Evolutionary conservation across 2,888 invertebrate species (phyloP).

Genomic region (Brachyptera risi): DNA sequence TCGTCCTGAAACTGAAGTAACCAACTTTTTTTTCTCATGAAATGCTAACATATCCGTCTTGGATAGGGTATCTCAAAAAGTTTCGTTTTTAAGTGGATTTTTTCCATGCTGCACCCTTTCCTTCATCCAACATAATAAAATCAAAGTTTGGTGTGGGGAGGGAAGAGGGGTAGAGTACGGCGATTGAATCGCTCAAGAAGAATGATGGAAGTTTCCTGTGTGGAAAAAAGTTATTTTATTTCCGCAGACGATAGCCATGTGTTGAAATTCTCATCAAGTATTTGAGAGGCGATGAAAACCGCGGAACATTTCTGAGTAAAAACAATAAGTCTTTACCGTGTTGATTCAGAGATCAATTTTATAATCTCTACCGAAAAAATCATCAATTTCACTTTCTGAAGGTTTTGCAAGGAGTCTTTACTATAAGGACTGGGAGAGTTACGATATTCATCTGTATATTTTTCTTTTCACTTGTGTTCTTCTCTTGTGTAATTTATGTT

Average conservation of each 20-base stretch:
- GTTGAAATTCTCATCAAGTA: not conserved
- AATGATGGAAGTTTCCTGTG: constrained; percentile 4
- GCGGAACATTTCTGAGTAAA: too few relatives aligned
- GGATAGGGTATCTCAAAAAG: constrained; percentile 4
- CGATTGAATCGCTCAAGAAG: constrained; percentile 14
- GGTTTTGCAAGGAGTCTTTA: too few relatives aligned
- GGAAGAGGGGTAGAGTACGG: too few relatives aligned
- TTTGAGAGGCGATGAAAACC: not conserved
- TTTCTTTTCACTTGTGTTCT: too few relatives aligned
- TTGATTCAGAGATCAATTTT: too few relatives aligned
- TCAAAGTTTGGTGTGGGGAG: constrained; percentile 11
- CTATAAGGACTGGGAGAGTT: too few relatives aligned
- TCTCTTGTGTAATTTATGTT: too few relatives aligned
- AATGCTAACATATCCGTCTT: constrained; percentile 11
- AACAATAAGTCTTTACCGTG: too few relatives aligned
- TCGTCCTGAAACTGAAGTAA: constrained; percentile 2
- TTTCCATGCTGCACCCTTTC: too few relatives aligned
- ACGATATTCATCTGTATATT: too few relatives aligned
- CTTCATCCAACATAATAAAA: constrained; percentile 9
- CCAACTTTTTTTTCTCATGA: constrained; percentile 10
- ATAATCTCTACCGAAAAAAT: too few relatives aligned
- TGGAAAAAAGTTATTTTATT: not conserved
- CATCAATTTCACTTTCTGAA: too few relatives aligned
- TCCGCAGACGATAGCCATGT: not conserved
- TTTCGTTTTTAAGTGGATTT: constrained; percentile 16